phyloP scores from a whole-genome alignment of 2,888 invertebrate genomes.

The Parascotia fuliginaria region DNA sequence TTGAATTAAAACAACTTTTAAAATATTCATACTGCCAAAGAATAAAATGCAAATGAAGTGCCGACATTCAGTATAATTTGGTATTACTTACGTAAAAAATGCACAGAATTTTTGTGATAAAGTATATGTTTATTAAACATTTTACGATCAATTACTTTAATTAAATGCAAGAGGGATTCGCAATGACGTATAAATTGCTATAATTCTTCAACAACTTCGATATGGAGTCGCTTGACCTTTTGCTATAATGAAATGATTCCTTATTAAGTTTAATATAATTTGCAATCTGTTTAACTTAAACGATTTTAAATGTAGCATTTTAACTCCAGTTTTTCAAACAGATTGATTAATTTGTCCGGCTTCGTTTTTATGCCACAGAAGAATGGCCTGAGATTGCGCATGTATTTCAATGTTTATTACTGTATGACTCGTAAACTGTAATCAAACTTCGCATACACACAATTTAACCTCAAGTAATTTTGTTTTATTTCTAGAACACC shows the following conservation, averaged over 20 bases:
- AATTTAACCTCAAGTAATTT: too few relatives aligned
- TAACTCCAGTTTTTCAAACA: constrained; percentile 13
- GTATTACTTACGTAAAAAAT: too few relatives aligned
- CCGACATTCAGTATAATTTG: constrained; percentile 4
- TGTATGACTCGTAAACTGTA: too few relatives aligned
- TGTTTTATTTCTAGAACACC: too few relatives aligned
- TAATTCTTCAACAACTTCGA: constrained; percentile 25
- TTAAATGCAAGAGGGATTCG: constrained; percentile 14
- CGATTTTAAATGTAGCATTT: constrained; percentile 18
- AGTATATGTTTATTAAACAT: constrained; percentile 13
- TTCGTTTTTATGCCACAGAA: too few relatives aligned
- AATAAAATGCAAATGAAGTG: constrained; percentile 23
- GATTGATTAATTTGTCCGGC: too few relatives aligned
- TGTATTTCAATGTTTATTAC: too few relatives aligned
- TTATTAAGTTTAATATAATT: constrained; percentile 25
- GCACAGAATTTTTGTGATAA: not conserved
- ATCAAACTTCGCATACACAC: too few relatives aligned
- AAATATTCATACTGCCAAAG: not conserved
- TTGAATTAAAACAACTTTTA: too few relatives aligned
- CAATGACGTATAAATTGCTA: constrained; percentile 10
- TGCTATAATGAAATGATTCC: constrained; percentile 27
- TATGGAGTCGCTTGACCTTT: constrained; percentile 30
- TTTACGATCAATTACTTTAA: constrained; percentile 17
- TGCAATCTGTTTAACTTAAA: constrained; percentile 27
- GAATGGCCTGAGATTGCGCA: too few relatives aligned